Base-by-base conservation (phyloP, 2,113 vertebrate genomes). In the crab-eating macaque (Macaca fascicularis) region DNA sequence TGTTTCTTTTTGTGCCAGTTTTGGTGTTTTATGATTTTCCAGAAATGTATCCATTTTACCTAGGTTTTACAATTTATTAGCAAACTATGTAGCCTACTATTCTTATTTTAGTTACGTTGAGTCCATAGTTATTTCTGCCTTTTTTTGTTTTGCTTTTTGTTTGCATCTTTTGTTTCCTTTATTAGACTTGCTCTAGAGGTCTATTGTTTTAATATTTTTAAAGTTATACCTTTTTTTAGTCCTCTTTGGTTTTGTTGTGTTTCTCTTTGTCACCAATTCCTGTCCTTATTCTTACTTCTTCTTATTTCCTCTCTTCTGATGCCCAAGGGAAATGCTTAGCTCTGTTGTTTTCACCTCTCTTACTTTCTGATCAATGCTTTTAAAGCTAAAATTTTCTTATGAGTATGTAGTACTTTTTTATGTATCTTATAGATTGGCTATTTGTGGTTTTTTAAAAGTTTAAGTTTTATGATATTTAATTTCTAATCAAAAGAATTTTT, bases 381-480 rank as follows among this genome's bases (percentile, higher is more conserved):
- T 79, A 81, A 82, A 76, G 19, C 74, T 86, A 6, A 81, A 64
- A n/a, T 78, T 70, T 45, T 35, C 17, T 5, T 52, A 1, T 32
- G 64, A 90, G 17, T 45, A 27, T 43, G 2, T 45, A 83, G 50
- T 38, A n/a, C 50, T 67, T 88, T 79, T 83, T 50, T 32, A 9
- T 79, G 5, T 82, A 3, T 38, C 74, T 87, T 89, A 78, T 35
- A 92, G 83, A 67, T 90, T 35, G 38, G 13, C 17, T n/a, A 20
- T 72, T 64, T 43, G 14, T 72, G 43, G 50, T 85, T 94, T 81
- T 50, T 67, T 38, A 86, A 74, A 67, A 69, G n/a, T 6, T 83
- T 96, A 93, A 80, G 3, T 90, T 90, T 93, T 84, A 45, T 76
- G 27, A 43, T 85, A 45, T 22, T 93, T 74, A 50, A 48, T 92